A percentile compares a stretch with the other conserved stretches of the same genome.
Conservation (phyloP, 2,888 invertebrate species). For the Eupelmus urozonus region DNA sequence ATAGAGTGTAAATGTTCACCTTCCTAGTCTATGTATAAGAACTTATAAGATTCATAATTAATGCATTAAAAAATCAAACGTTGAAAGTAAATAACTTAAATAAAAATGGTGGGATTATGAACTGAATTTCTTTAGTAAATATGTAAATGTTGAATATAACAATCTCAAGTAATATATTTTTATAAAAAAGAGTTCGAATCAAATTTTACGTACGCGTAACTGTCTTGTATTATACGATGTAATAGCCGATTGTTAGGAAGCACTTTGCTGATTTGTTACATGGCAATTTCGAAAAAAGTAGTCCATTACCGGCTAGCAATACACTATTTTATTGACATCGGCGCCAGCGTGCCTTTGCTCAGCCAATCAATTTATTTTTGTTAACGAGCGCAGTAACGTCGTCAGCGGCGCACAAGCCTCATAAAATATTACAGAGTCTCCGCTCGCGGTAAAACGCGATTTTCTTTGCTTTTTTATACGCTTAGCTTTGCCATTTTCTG, state of each 20-base stretch:
- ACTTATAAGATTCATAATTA: too few species aligned
- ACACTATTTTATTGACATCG: conserved; percentile 29
- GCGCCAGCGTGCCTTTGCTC: conserved; percentile 11
- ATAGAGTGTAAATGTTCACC: too few species aligned
- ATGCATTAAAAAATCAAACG: too few species aligned
- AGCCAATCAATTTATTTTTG: conserved; percentile 34
- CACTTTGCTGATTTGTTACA: conserved; percentile 22
- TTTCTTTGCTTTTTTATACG: background rate
- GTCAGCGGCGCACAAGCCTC: conserved; percentile 7
- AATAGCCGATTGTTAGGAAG: background rate
- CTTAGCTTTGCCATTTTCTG: conserved; percentile 1
- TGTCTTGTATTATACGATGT: too few species aligned
- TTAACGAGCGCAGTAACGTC: conserved; percentile 42
- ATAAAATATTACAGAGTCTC: conserved; percentile 46
- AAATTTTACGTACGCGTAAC: too few species aligned
- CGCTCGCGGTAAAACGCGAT: background rate
- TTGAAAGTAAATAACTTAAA: too few species aligned
- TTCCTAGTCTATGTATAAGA: too few species aligned
- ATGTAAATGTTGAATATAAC: too few species aligned
- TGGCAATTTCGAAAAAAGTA: conserved; percentile 3
- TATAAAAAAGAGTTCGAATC: too few species aligned
- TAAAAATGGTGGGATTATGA: too few species aligned
- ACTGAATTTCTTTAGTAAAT: too few species aligned
- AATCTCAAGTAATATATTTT: too few species aligned
- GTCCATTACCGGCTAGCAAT: conserved; percentile 7